Evolutionary conservation across 2,888 invertebrate species (phyloP), one percentile per base, ranked within the genome.

Genomic region (Biston betularia): DNA sequence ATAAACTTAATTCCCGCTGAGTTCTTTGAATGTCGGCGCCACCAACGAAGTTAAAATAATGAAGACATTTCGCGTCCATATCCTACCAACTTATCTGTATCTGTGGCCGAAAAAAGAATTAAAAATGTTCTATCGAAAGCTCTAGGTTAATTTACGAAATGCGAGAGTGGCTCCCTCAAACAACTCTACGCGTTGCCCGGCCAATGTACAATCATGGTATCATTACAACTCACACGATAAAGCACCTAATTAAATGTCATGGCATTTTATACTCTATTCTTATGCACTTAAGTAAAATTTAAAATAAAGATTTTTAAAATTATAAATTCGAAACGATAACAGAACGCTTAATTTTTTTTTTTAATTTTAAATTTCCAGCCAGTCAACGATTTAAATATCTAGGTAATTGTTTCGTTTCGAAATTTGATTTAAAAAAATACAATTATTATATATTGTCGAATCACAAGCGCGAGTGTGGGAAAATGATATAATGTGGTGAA

Each of bases 41-140:
- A 89, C 89, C 90, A 89, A 89, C 90, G 90, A 79, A 73, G 89
- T 60, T 66, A 67, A 62, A n/a, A 53, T 85, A 89, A 90, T 90
- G 83, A 90, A 90, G 89, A 88, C 89, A 89, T 90, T 89, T 68
- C 81, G 79, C 82, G 78, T 84, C 77, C 79, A 80, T 42, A 44
- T 44, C 42, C 42, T 9, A 54, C 54, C 7, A 54, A 42, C 0
- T 44, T 54, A 54, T 54, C 54, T 42, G 7, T 33, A 11, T 24
- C 2, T 3, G 24, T 44, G 42, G 24, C 7, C 11, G 33, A 54
- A 54, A 42, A 54, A 11, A 10, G 6, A 44, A 54, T 24, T 42
- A 54, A 44, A 8, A 1, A n/a, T 12, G 14, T 14, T 40, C 33
- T 4, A 44, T 24, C 7, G 12, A 12, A 11, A 10, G 6, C n/a